Base-by-base conservation (phyloP, 2,113 vertebrate genomes). In the Melanotaenia duboulayi region DNA sequence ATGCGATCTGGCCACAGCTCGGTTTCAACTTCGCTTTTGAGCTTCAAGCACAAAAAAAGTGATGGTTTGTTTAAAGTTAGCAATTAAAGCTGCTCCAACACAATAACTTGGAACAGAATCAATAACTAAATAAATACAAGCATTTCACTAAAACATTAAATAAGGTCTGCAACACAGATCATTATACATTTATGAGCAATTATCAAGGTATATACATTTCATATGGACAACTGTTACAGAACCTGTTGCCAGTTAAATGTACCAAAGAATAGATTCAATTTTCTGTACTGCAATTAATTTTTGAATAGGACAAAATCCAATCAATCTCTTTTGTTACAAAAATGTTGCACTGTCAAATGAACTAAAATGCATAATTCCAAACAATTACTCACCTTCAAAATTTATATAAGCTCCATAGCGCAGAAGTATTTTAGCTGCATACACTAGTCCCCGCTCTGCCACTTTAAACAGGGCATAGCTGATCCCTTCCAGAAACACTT, bases 391-490 rank as follows among this genome's bases (percentile, higher is more conserved):
- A 93, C 97, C 97, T 92, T 98, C 97, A 83, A 98, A 98, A 91
- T 93, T 93, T 50, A 98, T 89, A 80, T 96, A 94, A 40, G 97
- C 97, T 4, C 96, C 96, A 0, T 94, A 91, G 60, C 78, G 92
- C 42, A 99, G 91, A 4, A 99, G 95, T 46, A 95, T 87, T 55
- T 94, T 91, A 0, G 96, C 97, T 0, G 94, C 94, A 0, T 67
- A 50, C 0, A 94, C 68, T 0, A 95, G 89, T 4, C 97, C 96
- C 14, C 92, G 88, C 86, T 97, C 96, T 0, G 96, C 93, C 80
- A 98, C 91, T 85, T 97, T 97, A 74, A 97, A 92, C 84, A 98
- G 85, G 4, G 95, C 90, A 2, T 95, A 98, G 92, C 96, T 97
- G 82, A 98, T 95, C 0, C 96, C 96, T 76, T 97, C 95, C 28